Conservation (phyloP, 2,888 invertebrate genomes). For the Lasioglossum malachurum region DNA sequence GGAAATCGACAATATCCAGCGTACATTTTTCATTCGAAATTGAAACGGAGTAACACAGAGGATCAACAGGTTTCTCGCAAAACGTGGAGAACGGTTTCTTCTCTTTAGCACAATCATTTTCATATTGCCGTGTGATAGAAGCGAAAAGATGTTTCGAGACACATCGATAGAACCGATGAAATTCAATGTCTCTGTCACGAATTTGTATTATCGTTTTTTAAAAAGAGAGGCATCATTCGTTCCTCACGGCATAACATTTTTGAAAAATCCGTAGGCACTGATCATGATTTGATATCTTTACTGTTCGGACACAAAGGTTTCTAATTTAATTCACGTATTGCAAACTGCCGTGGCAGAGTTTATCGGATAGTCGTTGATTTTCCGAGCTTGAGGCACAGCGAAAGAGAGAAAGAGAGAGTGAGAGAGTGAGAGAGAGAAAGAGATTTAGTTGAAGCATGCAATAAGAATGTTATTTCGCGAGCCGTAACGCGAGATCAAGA, state of each 20-base stretch:
- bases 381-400: conserved; percentile 61
- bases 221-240: conserved; percentile 25
- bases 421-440: conserved; percentile 30
- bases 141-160: conserved; percentile 7
- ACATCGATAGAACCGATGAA: conserved; percentile 28
- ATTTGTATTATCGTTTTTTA: conserved; percentile 49
- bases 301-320: conserved; percentile 44
- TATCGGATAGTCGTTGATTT: conserved; percentile 63
- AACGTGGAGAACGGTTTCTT: conserved; percentile 22
- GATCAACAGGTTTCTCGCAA: neutral
- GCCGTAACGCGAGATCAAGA: conserved; percentile 72
- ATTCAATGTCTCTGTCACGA: conserved; percentile 42
- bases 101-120: conserved; percentile 39
- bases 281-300: conserved; percentile 52
- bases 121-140: conserved; percentile 39
- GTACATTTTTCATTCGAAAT: conserved; percentile 34
- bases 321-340: conserved; percentile 35
- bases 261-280: conserved; percentile 52
- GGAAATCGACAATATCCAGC: conserved; percentile 47
- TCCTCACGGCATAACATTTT: conserved; percentile 20
- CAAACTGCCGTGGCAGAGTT: conserved; percentile 37
- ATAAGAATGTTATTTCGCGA: conserved; percentile 72
- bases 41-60: conserved; percentile 7
- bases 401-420: neutral
- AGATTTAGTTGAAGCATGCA: conserved; percentile 63